A percentile compares a stretch with the other conserved stretches of the same genome.
Conservation (phyloP, 1,140 invertebrate species). For the Oncopodura yosiiana region DNA sequence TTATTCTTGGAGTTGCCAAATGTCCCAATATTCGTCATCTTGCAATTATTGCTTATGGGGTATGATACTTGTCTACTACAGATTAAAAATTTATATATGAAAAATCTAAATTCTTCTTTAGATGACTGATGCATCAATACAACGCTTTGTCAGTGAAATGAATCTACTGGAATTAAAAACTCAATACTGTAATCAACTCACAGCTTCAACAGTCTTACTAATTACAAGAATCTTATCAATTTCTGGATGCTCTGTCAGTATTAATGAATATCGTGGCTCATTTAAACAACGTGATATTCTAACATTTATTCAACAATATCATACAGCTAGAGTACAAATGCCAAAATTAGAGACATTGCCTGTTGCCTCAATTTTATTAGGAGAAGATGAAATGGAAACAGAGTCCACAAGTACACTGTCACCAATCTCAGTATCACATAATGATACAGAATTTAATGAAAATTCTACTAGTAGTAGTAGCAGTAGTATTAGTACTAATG, state of each 20-base stretch:
- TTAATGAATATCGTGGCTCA: constrained; percentile 8
- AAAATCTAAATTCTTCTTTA: neutral
- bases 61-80: too few relatives aligned
- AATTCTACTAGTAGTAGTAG: too few relatives aligned
- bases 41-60: neutral
- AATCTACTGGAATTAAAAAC: constrained; percentile 4
- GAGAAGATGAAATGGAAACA: too few relatives aligned
- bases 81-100: neutral
- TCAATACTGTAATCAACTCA: constrained; percentile 6
- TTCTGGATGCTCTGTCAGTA: neutral
- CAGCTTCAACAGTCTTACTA: neutral
- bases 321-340: too few relatives aligned
- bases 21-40: neutral
- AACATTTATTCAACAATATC: too few relatives aligned
- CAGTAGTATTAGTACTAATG: too few relatives aligned
- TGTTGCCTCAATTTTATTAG: too few relatives aligned
- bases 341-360: too few relatives aligned
- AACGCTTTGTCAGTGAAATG: neutral
- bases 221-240: constrained; percentile 4
- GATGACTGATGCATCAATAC: constrained; percentile 11
- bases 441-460: too few relatives aligned
- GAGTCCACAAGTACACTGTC: too few relatives aligned
- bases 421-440: too few relatives aligned
- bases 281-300: neutral
- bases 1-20: constrained; percentile 3